Evolutionary conservation across 2,888 invertebrate species (phyloP).

Genomic region (Ischnura elegans): DNA sequence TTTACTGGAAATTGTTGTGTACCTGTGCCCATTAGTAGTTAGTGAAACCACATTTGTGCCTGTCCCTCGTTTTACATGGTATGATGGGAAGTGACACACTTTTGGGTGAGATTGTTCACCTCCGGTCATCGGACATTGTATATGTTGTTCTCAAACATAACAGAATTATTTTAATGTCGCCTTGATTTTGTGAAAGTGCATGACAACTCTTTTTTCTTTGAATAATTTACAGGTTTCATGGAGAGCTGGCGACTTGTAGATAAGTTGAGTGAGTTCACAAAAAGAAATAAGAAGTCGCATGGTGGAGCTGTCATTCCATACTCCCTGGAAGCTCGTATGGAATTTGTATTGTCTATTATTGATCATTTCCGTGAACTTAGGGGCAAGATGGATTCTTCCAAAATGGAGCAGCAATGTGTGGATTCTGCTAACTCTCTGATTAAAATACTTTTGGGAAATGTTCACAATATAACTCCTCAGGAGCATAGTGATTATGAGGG

Average conservation of each 20-base stretch:
- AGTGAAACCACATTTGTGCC: no score
- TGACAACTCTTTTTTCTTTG: no score
- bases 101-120: no score
- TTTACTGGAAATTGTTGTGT: no score
- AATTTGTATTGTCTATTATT: background rate
- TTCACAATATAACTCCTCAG: background rate
- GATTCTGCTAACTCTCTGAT: background rate
- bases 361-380: background rate
- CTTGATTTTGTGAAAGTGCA: no score
- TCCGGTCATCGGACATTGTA: no score
- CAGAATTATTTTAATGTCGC: no score
- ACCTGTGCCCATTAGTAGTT: no score
- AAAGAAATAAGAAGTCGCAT: background rate
- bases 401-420: background rate
- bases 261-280: background rate
- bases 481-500: background rate
- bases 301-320: background rate
- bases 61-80: no score
- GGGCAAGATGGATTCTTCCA: background rate
- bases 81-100: no score
- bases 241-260: background rate
- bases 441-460: background rate
- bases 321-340: conserved; percentile 7
- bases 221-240: background rate
- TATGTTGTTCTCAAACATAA: no score